phyloP scores from a whole-genome alignment of 2,888 invertebrate species.

The Orchesella flavescens region DNA sequence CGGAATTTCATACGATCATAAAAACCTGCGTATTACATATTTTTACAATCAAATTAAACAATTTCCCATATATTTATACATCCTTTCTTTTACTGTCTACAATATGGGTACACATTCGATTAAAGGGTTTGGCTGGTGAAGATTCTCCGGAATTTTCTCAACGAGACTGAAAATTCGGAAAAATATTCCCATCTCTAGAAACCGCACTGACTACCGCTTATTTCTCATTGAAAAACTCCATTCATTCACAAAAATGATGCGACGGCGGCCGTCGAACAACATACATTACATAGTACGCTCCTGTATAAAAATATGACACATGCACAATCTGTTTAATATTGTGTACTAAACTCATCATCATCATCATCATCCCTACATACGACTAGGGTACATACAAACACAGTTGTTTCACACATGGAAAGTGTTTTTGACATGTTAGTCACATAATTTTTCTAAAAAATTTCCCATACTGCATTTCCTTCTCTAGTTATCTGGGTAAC shows the following conservation, averaged over 20 bases:
- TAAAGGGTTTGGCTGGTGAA: conserved; percentile 54
- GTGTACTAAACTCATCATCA: conserved; percentile 4
- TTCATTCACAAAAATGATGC: conserved; percentile 10
- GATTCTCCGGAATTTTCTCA: conserved; percentile 69
- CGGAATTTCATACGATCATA: too few species aligned
- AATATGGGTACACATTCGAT: background rate
- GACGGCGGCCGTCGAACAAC: background rate
- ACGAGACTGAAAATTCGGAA: conserved; percentile 69
- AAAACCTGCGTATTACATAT: too few species aligned
- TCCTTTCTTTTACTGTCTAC: too few species aligned
- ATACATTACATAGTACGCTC: background rate
- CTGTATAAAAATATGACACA: background rate
- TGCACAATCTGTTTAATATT: conserved; percentile 19
- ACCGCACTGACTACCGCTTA: conserved; percentile 41
- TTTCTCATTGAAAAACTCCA: conserved; percentile 25
- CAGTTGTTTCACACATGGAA: conserved; percentile 39
- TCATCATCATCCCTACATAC: too few species aligned
- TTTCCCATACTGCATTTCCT: conserved; percentile 59
- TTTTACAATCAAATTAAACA: too few species aligned
- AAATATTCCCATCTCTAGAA: conserved; percentile 68
- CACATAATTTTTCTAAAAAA: conserved; percentile 31
- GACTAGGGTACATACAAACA: background rate
- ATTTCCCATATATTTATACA: too few species aligned
- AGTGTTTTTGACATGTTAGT: conserved; percentile 40
- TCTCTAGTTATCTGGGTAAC: conserved; percentile 15